phyloP scores from a whole-genome alignment of 2,888 invertebrate species.

The Cabera pusaria region DNA sequence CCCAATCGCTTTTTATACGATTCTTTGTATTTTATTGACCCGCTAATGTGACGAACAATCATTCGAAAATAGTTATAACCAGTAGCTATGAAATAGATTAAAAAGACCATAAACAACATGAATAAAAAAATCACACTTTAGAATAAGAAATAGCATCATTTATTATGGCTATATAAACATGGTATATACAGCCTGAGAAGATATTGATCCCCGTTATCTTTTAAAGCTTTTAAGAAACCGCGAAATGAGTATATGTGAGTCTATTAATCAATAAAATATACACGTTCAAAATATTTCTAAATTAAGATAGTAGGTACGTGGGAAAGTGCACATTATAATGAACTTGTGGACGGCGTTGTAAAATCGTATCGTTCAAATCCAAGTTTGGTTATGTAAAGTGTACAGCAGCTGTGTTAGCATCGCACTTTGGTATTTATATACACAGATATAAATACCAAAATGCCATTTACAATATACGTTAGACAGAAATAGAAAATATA shows the following conservation, averaged over 20 bases:
- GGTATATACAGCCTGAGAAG: slow-evolving; percentile 15
- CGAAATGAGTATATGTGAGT: slow-evolving; percentile 21
- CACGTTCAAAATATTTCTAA: slow-evolving; percentile 18
- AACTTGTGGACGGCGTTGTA: slow-evolving; percentile 1
- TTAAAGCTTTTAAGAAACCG: slow-evolving; percentile 23
- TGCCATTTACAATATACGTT: too few relatives aligned
- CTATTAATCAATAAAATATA: slow-evolving; percentile 27
- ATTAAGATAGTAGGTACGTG: slow-evolving; percentile 17
- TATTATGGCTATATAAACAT: slow-evolving; percentile 20
- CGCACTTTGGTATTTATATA: too few relatives aligned
- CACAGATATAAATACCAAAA: too few relatives aligned
- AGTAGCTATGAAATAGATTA: slow-evolving; percentile 20
- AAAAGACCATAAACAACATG: slow-evolving; percentile 19
- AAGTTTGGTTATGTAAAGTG: too few relatives aligned
- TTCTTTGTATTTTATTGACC: slow-evolving; percentile 12
- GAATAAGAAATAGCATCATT: slow-evolving; percentile 17
- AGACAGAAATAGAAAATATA: too few relatives aligned
- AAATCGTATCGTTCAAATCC: too few relatives aligned
- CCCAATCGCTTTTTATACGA: slow-evolving; percentile 1
- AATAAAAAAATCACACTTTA: slow-evolving; percentile 11
- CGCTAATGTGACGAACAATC: slow-evolving; percentile 19
- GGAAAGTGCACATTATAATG: slow-evolving; percentile 9
- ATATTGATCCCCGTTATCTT: slow-evolving; percentile 22
- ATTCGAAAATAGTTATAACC: slow-evolving; percentile 10
- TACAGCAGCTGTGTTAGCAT: too few relatives aligned